Conservation (phyloP, 2,113 vertebrate genomes). For the Erythrolamprus reginae region DNA sequence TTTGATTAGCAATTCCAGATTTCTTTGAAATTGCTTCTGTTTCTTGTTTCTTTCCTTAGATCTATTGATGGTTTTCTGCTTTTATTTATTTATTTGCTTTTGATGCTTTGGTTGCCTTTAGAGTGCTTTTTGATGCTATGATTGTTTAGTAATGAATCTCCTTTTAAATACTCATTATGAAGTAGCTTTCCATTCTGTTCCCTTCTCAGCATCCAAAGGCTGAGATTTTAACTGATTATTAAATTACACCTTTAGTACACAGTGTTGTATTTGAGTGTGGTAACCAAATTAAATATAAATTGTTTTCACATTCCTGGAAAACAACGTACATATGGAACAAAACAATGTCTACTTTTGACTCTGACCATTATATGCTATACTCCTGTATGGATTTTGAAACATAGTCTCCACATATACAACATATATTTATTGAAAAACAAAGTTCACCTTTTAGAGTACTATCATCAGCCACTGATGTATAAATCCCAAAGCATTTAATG, state of each 20-base stretch:
- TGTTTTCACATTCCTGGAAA: neutral
- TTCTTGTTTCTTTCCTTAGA: constrained; percentile 20
- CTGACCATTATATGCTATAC: neutral
- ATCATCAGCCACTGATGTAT: neutral
- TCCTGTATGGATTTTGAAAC: neutral
- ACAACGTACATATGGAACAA: neutral
- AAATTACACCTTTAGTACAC: neutral
- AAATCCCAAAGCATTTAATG: neutral
- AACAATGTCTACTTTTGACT: no score
- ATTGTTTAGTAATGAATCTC: neutral
- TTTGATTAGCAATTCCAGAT: constrained; percentile 52
- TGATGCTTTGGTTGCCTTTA: neutral
- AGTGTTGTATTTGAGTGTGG: neutral
- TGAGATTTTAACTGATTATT: neutral
- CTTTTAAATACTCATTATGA: neutral
- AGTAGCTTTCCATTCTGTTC: neutral
- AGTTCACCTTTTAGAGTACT: neutral
- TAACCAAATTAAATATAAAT: neutral
- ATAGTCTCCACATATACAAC: neutral
- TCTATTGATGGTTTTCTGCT: constrained; percentile 16
- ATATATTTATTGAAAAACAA: neutral
- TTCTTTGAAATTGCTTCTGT: constrained; percentile 23
- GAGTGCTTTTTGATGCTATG: neutral
- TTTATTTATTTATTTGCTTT: neutral
- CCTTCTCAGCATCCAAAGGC: neutral